Base-by-base conservation (phyloP, 2,888 invertebrate species). In the Elegia similella region DNA sequence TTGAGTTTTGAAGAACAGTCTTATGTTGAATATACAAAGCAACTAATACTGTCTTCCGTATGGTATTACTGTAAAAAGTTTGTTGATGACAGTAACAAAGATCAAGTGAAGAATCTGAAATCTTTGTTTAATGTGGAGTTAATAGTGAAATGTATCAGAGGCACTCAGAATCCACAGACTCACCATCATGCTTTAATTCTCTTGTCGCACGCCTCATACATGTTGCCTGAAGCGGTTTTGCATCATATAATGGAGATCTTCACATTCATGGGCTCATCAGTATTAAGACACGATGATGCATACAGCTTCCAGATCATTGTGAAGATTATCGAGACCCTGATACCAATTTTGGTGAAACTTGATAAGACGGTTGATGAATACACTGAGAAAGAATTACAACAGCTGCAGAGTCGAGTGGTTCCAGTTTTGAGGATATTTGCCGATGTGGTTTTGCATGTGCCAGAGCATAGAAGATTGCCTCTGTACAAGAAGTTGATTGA, bases 161-260 rank as follows among this genome's bases (percentile, higher is more conserved):
- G 95, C 2, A 97, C 98, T 0, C 95, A 96, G 73, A 98, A 98
- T 84, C 98, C 98, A 0, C 98, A 98, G 84, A 98, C 98, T 0
- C 98, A 99, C 75, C 96, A 98, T 71, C 97, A 98, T 72, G 98
- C 98, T 0, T 88, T 99, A 56, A 92, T 98, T 32, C 92, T 99
- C 0, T 90, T 99, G 1, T 94, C 96, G 0, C 93, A 95, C 58
- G 95, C 96, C 12, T 97, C 98, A 0, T 92, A 93, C 30, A 92
- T 97, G 73, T 92, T 96, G 58, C 98, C 98, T 0, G 94, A 95
- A 60, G 95, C 96, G 85, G 97, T 99, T 0, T 87, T 99, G 13
- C 96, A 97, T 75, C 97, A 98, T 72, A 96, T 98, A 3, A 98
- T 99, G 95, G 95, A 98, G 17, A 97, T 99, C 68, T 99, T 99